phyloP scores from a whole-genome alignment of 2,888 invertebrate species.

The Netelia inedita region DNA sequence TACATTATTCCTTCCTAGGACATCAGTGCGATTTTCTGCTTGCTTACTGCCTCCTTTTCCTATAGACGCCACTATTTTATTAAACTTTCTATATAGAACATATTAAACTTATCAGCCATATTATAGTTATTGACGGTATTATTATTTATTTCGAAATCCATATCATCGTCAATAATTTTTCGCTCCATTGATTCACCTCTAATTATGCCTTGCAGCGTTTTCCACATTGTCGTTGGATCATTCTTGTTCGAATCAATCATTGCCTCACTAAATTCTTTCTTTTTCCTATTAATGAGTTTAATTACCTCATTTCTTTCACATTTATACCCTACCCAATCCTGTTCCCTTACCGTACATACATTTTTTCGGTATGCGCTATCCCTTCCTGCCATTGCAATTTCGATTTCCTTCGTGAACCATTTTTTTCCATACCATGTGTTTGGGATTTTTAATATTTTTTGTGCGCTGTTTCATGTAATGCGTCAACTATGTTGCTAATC shows the following conservation, averaged over 20 bases:
- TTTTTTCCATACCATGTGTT: background rate
- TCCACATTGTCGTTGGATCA: conserved; percentile 32
- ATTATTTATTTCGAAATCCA: too few relatives aligned
- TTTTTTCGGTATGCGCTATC: conserved; percentile 2
- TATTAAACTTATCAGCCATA: too few relatives aligned
- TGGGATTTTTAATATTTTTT: background rate
- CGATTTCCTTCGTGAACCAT: conserved; percentile 40
- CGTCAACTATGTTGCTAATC: background rate
- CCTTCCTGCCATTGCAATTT: background rate
- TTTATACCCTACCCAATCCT: background rate
- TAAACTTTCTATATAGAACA: too few relatives aligned
- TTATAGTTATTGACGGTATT: too few relatives aligned
- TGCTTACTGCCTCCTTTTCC: too few relatives aligned
- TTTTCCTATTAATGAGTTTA: background rate
- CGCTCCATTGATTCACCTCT: conserved; percentile 15
- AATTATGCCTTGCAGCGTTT: conserved; percentile 21
- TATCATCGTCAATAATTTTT: background rate
- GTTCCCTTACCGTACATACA: background rate
- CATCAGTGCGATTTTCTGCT: too few relatives aligned
- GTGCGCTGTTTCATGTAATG: conserved; percentile 21
- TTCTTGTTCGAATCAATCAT: conserved; percentile 34
- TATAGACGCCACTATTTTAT: too few relatives aligned
- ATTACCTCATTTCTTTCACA: conserved; percentile 27
- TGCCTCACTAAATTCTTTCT: conserved; percentile 19
- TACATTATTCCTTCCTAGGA: too few relatives aligned